Conservation (phyloP, 2,113 vertebrate genomes). For the Scolopax mira region DNA sequence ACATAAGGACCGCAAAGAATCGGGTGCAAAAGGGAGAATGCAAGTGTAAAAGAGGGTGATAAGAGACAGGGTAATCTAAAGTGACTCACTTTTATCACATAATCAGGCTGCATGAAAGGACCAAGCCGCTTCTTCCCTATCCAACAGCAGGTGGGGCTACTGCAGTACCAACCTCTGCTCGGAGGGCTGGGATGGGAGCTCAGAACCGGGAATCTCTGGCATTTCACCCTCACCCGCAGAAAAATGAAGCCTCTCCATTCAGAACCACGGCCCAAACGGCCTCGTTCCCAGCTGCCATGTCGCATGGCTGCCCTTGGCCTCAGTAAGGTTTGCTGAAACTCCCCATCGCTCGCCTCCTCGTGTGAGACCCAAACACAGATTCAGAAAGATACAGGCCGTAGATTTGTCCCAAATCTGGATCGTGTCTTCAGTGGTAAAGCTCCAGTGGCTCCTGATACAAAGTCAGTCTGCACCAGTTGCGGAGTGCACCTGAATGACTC, state of each 20-base stretch:
- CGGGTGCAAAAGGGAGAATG: neutral
- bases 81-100: fast-evolving
- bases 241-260: fast-evolving
- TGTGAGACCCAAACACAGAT: neutral
- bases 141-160: constrained; percentile 75
- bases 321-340: neutral
- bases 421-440: neutral
- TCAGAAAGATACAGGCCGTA: neutral
- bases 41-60: neutral
- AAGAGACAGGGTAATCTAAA: fast-evolving
- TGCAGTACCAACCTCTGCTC: neutral
- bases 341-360: fast-evolving
- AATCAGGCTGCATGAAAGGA: fast-evolving
- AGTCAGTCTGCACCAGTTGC: neutral
- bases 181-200: neutral
- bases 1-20: neutral
- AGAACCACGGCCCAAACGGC: fast-evolving
- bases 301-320: neutral
- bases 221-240: fast-evolving
- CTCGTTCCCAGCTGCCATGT: neutral
- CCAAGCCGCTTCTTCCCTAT: neutral
- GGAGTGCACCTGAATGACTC: neutral
- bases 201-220: fast-evolving
- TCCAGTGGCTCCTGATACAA: neutral
- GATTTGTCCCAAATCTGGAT: neutral